phyloP scores from a whole-genome alignment of 2,888 invertebrate species.

The Diadegma fenestrale region DNA sequence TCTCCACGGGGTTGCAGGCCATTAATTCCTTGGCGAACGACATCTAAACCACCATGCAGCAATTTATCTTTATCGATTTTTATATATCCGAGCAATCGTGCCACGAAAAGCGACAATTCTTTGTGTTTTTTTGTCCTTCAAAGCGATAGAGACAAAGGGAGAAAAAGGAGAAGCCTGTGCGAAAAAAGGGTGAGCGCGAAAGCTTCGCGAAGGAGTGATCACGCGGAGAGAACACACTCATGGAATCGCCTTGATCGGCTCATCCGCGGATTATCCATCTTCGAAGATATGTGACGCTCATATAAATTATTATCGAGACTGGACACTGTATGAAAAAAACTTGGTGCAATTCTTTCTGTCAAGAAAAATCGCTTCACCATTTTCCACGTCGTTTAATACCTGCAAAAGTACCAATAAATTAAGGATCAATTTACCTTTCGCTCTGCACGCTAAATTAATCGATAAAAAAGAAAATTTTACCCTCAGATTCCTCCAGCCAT shows the following conservation, averaged over 20 bases:
- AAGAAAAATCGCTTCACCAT: not conserved
- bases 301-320: constrained; percentile 29
- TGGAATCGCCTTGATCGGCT: constrained; percentile 52
- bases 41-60: constrained; percentile 58
- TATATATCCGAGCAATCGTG: constrained; percentile 48
- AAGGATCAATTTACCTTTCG: not conserved
- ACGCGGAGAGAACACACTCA: constrained; percentile 23
- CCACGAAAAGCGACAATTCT: constrained; percentile 30
- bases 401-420: not conserved
- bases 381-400: not conserved
- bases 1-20: constrained; percentile 57
- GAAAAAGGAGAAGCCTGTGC: not conserved
- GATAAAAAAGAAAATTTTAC: not conserved
- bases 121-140: constrained; percentile 16
- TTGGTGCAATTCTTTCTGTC: not conserved
- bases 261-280: constrained; percentile 45
- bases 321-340: constrained; percentile 1
- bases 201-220: constrained; percentile 22
- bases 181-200: not conserved
- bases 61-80: constrained; percentile 68
- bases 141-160: constrained; percentile 14
- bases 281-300: constrained; percentile 25
- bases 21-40: constrained; percentile 64
- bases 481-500: not conserved
- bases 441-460: not conserved